Evolutionary conservation across 2,888 invertebrate genomes (phyloP), one percentile per base, ranked within the genome.

Genomic region (Bedellia somnulentella): DNA sequence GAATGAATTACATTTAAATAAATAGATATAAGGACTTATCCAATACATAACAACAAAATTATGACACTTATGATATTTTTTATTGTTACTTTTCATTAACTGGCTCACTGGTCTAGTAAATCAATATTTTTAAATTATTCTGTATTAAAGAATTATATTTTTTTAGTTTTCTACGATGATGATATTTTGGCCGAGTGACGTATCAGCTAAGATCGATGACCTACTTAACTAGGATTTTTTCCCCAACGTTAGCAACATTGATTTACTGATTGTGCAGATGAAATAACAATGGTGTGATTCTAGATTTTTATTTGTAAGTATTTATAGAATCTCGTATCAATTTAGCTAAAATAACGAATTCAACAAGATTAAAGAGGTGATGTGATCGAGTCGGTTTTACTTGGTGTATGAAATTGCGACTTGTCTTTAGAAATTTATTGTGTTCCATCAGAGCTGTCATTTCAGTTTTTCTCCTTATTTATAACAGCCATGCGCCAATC

Each of bases 261-360:
- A 47, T 53, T 31, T 52, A 57, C 67, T 66, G 66, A 35, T 68
- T 68, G 64, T 68, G 70, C 64, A 67, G 68, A 63, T 64, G 70
- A 70, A 73, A 73, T 75, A 75, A 76, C 75, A 76, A 75, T 75
- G 75, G 76, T 75, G 76, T 75, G 68, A 75, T 70, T 75, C 70
- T 70, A 71, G 73, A 73, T 66, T 76, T 73, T 75, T 71, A 73
- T 75, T 73, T 75, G 75, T 75, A 73, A 76, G 76, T 76, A 75
- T 73, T 73, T 66, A 67, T 71, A 71, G 75, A 73, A 66, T 67
- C 53, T 50, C 53, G 56, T 63, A 62, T 55, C 58, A 62, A 60
- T 66, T 57, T 54, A 52, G 51, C 49, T 50, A 50, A 64, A 55
- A 51, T 56, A 60, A 55, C 49, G 47, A 51, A 55, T 48, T 44